Conservation (phyloP, 2,113 vertebrate genomes). For the Thunnus thynnus region DNA sequence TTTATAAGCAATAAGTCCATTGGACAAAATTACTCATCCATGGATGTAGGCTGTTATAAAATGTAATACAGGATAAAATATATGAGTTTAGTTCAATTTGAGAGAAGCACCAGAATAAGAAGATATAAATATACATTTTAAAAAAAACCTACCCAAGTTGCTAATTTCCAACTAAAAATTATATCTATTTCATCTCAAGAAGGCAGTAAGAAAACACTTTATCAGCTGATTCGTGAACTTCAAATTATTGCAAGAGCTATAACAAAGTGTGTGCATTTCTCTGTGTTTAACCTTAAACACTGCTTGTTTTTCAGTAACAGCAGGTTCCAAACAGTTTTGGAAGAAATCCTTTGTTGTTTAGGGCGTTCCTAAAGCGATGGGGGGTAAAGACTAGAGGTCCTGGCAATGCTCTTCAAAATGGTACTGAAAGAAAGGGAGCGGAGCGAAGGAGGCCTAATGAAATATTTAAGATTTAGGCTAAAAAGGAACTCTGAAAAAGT, state of each 20-base stretch:
- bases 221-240: not conserved
- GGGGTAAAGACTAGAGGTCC: constrained; percentile 66
- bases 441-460: constrained; percentile 86
- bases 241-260: accelerated
- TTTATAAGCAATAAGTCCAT: too few species aligned
- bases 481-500: constrained; percentile 85
- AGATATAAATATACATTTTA: not conserved
- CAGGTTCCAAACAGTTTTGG: constrained; percentile 76
- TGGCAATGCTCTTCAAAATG: constrained; percentile 72
- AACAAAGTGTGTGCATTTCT: not conserved
- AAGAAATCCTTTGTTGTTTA: constrained; percentile 81
- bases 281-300: constrained; percentile 75
- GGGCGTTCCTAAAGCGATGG: constrained; percentile 59
- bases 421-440: constrained; percentile 68
- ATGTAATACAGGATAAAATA: not conserved
- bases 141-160: not conserved
- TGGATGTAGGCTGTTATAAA: not conserved
- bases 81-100: not conserved
- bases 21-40: not conserved
- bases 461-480: constrained; percentile 91
- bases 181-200: not conserved
- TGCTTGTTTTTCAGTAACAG: constrained; percentile 72
- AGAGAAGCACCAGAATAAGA: not conserved
- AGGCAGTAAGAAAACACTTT: not conserved
- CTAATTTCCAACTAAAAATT: not conserved